Evolutionary conservation across 2,113 vertebrate genomes (phyloP), one percentile per base, ranked within the genome.

Genomic region (Cathartes aura): DNA sequence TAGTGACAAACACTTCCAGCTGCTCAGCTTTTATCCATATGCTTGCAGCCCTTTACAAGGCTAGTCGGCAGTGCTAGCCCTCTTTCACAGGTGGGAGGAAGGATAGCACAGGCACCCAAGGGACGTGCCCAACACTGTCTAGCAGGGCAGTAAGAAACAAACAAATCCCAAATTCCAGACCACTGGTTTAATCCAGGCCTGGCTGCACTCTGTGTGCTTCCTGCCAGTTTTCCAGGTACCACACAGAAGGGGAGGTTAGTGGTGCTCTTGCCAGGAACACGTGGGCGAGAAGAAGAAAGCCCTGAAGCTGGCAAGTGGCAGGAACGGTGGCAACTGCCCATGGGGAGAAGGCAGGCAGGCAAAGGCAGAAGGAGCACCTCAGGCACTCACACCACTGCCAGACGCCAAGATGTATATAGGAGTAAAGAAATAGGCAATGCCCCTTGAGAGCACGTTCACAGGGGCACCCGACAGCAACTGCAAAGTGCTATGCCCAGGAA

Each of bases 371-470:
- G 62, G 12, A 70, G 12, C 43, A 82, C 34, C 47, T 78, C n/a
- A 38, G 48, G 59, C 60, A 48, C 32, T 59, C 30, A 26, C 23
- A 48, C 32, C 47, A 34, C 40, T 3, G 6, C 10, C 64, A 86
- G 48, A 79, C 2, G 3, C 52, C 24, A 56, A 48, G 48, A 34
- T 0, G 0, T n/a, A 67, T 42, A 34, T 1, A 43, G 38, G 19
- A 52, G 12, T 48, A 55, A 82, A 73, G 71, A 89, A 89, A 64
- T 0, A 59, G 32, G n/a, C 43, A 56, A n/a, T 40, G 29, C 8
- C 32, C n/a, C 1, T 0, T 6, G 8, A 59, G 23, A 89, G 13
- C 3, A 18, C 0, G 1, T 73, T 85, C 0, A 1, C 32, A 52
- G 43, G 24, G 45, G 27, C 43, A 76, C 53, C n/a, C 0, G 0